Conservation (phyloP, 2,797 vertebrate genomes). For the Typhlichthys subterraneus region DNA sequence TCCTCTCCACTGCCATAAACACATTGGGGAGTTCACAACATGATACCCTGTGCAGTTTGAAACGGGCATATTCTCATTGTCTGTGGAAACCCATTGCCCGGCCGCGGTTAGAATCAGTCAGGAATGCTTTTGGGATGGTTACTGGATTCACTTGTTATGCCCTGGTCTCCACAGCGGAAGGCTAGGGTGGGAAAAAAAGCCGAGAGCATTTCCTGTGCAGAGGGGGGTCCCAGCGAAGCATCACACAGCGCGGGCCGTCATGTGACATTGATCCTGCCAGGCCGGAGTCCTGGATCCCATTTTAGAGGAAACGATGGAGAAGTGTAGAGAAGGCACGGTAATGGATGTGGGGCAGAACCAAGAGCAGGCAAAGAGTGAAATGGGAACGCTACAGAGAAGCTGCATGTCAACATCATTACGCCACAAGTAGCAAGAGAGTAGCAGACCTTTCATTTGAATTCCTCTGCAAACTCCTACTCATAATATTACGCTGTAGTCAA, state of each 20-base stretch:
- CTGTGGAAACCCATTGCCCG: constrained; percentile 70
- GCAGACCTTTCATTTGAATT: background rate
- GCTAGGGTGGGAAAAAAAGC: constrained; percentile 77
- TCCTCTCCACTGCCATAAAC: constrained; percentile 72
- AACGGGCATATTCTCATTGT: constrained; percentile 69
- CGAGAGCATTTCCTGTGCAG: constrained; percentile 77
- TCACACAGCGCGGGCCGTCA: constrained; percentile 73
- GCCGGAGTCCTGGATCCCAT: constrained; percentile 60
- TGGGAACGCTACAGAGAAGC: constrained; percentile 15
- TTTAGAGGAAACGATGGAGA: constrained; percentile 32
- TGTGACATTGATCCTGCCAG: constrained; percentile 72
- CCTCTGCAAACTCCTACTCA: background rate
- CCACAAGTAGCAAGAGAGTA: background rate
- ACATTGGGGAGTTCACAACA: constrained; percentile 68
- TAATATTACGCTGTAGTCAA: background rate
- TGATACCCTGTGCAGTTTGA: constrained; percentile 66
- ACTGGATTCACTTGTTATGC: constrained; percentile 74
- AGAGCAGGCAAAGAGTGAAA: constrained; percentile 35
- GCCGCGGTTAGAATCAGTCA: constrained; percentile 74
- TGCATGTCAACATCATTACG: background rate
- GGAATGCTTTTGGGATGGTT: constrained; percentile 74
- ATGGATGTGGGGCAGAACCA: constrained; percentile 23
- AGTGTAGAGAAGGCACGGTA: constrained; percentile 29
- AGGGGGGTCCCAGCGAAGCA: constrained; percentile 81
- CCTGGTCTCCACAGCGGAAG: constrained; percentile 70